A percentile compares a stretch with the other conserved stretches of the same genome.
phyloP scores from a whole-genome alignment of 2,113 vertebrate genomes.

The Regulus satrapa region DNA sequence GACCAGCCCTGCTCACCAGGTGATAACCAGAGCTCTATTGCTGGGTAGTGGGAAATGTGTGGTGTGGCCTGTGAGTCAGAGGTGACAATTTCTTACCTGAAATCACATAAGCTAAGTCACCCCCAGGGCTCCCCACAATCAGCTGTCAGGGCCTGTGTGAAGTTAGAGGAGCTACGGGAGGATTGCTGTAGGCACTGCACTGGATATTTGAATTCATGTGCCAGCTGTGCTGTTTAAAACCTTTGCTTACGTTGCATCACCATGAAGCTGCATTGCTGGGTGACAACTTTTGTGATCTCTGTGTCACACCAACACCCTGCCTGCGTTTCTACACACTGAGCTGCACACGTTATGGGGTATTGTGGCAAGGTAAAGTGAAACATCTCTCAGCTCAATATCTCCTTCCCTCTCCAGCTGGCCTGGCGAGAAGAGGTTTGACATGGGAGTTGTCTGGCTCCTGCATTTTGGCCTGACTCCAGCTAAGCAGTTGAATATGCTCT shows the following conservation, averaged over 20 bases:
- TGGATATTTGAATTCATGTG: neutral
- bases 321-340: neutral
- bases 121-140: neutral
- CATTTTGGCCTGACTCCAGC: neutral
- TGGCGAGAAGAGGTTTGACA: neutral
- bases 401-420: neutral
- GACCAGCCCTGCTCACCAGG: neutral
- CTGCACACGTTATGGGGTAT: fast-evolving
- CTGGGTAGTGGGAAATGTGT: neutral
- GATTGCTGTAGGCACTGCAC: no score
- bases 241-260: neutral
- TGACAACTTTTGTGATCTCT: neutral
- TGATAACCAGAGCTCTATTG: neutral
- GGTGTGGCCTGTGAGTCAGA: neutral
- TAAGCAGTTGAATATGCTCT: neutral
- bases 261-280: neutral
- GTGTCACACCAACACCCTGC: neutral
- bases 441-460: neutral
- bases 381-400: neutral
- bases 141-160: neutral
- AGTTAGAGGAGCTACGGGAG: neutral
- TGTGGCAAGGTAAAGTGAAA: neutral
- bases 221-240: neutral
- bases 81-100: neutral
- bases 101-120: neutral